Base-by-base conservation (phyloP, 1,140 invertebrate species). In the Pogonomyrmex barbatus region DNA sequence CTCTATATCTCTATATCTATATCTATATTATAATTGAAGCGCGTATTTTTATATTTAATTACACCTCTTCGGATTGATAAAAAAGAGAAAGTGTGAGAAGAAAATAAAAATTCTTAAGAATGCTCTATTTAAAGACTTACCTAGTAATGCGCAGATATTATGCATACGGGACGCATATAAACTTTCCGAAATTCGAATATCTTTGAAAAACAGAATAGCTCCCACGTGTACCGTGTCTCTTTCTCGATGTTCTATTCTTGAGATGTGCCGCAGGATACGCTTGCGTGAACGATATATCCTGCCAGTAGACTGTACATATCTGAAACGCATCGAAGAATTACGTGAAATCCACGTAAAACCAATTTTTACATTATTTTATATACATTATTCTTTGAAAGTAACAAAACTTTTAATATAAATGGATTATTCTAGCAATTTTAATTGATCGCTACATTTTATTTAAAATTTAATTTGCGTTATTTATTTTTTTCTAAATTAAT, bases 151-250 rank as follows among this genome's bases (percentile, higher is more conserved):
- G 4, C 54, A 45, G 42, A 62, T 83, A 83, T 83, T 83, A 83
- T 83, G 56, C 79, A 83, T 83, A 83, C 68, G 42, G 79, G 79
- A 83, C 79, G 79, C 42, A 60, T 73, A 60, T 60, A 68, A 83
- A 83, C 68, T 83, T 75, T 75, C 54, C 54, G 68, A 82, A 82
- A 73, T 82, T 73, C 79, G 54, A 75, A 83, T 83, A 83, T 83
- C 79, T 83, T 75, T 42, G 30, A 60, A 24, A 58, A 24, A 58
- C n/a, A 12, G 42, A 75, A 83, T 62, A 6, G 68, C 68, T 83
- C 79, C 68, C 79, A 39, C 30, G 79, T 83, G 79, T 83, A 24
- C 9, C 54, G 54, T 73, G 79, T 75, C 68, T 83, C 79, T 62
- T 60, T 83, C 24, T n/a, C 24, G 33, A 56, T 65, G 14, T 62